Base-by-base conservation (phyloP, 2,888 invertebrate species). In the Nomada flava region DNA sequence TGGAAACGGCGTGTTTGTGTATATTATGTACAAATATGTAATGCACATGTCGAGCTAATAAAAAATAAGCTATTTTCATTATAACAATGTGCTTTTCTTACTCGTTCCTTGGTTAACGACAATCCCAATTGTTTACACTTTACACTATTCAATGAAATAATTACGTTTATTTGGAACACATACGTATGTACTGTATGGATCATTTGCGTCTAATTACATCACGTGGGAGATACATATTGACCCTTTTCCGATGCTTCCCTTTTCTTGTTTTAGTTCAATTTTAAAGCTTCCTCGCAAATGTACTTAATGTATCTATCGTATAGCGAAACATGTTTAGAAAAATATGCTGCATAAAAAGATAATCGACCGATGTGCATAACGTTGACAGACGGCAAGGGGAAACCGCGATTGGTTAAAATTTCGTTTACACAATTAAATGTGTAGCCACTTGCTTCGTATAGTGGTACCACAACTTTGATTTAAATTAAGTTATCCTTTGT, bases 381-480 rank as follows among this genome's bases (percentile, higher is more conserved):
- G 44, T 63, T 68, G 50, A n/a, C 29, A 69, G 50, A n/a, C 9
- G 4, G 42, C 11, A 20, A 36, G 26, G 13, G 47, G 23, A 68
- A 68, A 42, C 13, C 20, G 18, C 10, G 47, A 71, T 67, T 78
- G 78, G 60, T 53, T 71, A 52, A 60, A 47, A 36, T 67, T 36
- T 64, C 11, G 63, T 15, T 47, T n/a, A 5, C 4, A 59, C 20
- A 26, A 18, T 18, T 50, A 5, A 29, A 50, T 76, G 15, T 52
- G 10, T 13, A 55, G 23, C 72, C 65, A 52, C 15, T 69, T 64
- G 29, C 29, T 50, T 67, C 23, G 57, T 26, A 13, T 18, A n/a
- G 42, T 50, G 47, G 29, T 53, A 36, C 13, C 20, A 15, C 18
- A 29, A 20, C 0, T 13, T 5, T 4, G 47, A 10, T 36, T 74